A percentile compares a stretch with the other conserved stretches of the same genome.
Evolutionary conservation across 2,888 invertebrate genomes (phyloP).

Genomic region (Pammene aurita): DNA sequence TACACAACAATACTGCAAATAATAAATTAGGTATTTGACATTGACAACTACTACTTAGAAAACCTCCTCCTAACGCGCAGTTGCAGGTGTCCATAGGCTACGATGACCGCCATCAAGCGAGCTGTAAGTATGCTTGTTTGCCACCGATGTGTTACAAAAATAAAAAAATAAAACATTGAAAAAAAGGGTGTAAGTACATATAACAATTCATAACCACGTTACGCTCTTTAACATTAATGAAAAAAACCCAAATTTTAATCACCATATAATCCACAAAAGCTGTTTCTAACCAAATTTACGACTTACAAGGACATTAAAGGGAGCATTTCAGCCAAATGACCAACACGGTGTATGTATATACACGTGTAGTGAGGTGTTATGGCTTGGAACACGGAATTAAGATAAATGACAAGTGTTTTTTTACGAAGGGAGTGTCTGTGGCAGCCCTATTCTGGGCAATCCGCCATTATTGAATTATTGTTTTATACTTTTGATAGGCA

Average conservation of each 20-base stretch:
- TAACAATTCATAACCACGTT: not conserved
- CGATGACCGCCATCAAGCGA: no score
- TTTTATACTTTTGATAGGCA: no score
- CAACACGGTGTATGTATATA: conserved; percentile 11
- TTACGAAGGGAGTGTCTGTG: conserved; percentile 38
- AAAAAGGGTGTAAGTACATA: not conserved
- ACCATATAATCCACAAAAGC: conserved; percentile 20
- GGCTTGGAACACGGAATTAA: conserved; percentile 50
- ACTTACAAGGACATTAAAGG: conserved; percentile 21
- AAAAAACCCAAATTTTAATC: conserved; percentile 23
- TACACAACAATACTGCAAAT: no score
- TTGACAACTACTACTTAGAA: no score
- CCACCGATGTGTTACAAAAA: no score
- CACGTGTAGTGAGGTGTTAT: conserved; percentile 31
- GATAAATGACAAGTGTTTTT: conserved; percentile 51
- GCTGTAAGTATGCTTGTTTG: no score
- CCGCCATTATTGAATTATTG: not conserved
- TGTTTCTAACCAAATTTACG: conserved; percentile 30
- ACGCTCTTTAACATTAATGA: not conserved
- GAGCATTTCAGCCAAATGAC: conserved; percentile 21
- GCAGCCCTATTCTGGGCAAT: conserved; percentile 23
- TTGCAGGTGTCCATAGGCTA: no score
- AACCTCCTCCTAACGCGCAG: no score
- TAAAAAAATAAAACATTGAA: no score
- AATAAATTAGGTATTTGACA: no score